Percentiles rank a stretch among this genome's conserved stretches.
Evolutionary conservation across 2,888 invertebrate species (phyloP).

Genomic region (Ctenicera cuprea): DNA sequence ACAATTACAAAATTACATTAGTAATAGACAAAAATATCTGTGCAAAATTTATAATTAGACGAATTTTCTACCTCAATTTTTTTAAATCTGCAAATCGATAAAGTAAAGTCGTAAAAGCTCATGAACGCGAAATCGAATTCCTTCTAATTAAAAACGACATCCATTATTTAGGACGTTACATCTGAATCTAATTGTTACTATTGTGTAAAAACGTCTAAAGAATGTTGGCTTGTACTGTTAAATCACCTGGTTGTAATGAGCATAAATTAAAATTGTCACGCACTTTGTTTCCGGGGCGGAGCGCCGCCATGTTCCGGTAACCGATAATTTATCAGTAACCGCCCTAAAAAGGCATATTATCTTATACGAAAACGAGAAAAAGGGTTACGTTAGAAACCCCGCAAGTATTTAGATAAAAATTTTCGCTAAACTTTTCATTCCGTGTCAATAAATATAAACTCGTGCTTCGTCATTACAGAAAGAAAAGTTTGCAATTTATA

Average conservation of each 20-base stretch:
- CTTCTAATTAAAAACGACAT: background rate
- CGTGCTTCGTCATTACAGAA: background rate
- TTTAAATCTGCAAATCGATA: no score
- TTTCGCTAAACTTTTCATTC: background rate
- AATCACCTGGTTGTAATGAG: conserved; percentile 59
- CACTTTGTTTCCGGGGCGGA: conserved; percentile 68
- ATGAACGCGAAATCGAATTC: no score
- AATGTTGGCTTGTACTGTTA: conserved; percentile 52
- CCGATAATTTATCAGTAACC: conserved; percentile 68
- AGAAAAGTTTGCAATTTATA: conserved; percentile 44
- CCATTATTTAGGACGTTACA: conserved; percentile 1
- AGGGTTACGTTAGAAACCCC: conserved; percentile 13
- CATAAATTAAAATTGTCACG: conserved; percentile 64
- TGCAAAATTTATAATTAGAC: no score
- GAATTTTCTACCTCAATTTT: no score
- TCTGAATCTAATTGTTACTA: conserved; percentile 10
- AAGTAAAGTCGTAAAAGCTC: no score
- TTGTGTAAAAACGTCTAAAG: conserved; percentile 15
- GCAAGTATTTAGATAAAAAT: conserved; percentile 9
- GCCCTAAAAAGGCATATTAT: conserved; percentile 57
- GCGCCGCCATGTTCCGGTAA: conserved; percentile 68
- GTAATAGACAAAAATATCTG: no score
- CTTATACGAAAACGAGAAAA: background rate
- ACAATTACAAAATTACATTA: no score
- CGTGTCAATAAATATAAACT: conserved; percentile 22